These are phyloP conservation scores for Phortica magna DNA, from an alignment of 2,888 invertebrate genomes.

Conservation along the genomic window DNA sequence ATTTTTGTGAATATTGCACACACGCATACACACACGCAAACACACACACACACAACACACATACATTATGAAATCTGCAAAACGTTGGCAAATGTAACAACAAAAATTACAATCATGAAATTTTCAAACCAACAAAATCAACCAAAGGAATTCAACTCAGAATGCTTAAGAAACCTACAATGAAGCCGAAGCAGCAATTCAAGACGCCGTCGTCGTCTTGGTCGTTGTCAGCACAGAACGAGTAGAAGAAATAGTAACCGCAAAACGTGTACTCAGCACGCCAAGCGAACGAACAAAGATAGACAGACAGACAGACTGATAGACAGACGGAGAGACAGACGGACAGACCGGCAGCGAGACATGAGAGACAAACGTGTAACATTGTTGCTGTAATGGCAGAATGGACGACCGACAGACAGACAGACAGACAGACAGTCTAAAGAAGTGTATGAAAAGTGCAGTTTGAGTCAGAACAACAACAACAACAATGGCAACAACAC, in stretches of 20 bases:
- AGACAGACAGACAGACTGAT: slow-evolving; percentile 3
- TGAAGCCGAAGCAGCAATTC: neutral
- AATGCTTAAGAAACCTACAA: neutral
- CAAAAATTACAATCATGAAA: slow-evolving; percentile 26
- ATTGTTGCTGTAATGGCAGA: neutral
- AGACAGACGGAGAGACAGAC: slow-evolving; percentile 2
- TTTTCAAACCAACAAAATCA: slow-evolving; percentile 26
- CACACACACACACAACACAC: slow-evolving; percentile 25
- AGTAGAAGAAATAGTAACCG: slow-evolving; percentile 11
- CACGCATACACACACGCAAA: slow-evolving; percentile 30
- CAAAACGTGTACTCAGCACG: slow-evolving; percentile 23
- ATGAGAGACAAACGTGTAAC: slow-evolving; percentile 2
- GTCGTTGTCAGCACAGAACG: neutral
- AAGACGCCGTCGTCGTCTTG: neutral
- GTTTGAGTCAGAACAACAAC: slow-evolving; percentile 24
- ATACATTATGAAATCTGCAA: slow-evolving; percentile 3
- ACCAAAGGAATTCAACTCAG: slow-evolving; percentile 22
- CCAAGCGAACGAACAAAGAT: neutral
- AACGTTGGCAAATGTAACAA: slow-evolving; percentile 4
- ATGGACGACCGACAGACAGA: neutral
- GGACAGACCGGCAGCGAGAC: neutral
- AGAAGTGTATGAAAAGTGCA: neutral
- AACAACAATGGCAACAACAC: neutral
- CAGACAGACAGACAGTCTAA: neutral
- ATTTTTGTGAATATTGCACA: slow-evolving; percentile 34